Base-by-base conservation (phyloP, 2,797 vertebrate genomes). In the Bradypodion ventrale region DNA sequence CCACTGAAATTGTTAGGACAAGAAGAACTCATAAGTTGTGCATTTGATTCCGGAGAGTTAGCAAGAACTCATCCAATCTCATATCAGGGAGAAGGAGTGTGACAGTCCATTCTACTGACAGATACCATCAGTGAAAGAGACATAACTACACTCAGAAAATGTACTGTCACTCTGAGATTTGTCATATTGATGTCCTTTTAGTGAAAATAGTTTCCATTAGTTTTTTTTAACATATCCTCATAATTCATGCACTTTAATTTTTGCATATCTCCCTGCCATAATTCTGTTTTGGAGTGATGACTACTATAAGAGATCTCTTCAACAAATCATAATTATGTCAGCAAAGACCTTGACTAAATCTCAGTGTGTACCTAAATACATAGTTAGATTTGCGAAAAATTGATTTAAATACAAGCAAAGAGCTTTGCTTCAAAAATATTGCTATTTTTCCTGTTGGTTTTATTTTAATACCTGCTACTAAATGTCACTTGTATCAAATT, bases 201-300 rank as follows among this genome's bases (percentile, higher is more conserved):
- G 37, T 73, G 40, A 74, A 70, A 16, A 62, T 10, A 82, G 13
- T 44, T 42, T 27, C 32, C 21, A 25, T 75, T 78, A 65, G 29
- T 6, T 37, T 78, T 5, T 73, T 81, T 42, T 86, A 84, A 85
- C 78, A 83, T 90, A 75, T 91, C 87, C 88, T 89, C 88, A 88
- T 84, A 87, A 87, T 88, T 85, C 88, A 92, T 88, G 89, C 89
- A 89, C 90, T 94, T 94, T 93, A 83, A 92, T 90, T 92, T 92
- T 90, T 90, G 89, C 87, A 91, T 93, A 87, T 93, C 87, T 90
- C 91, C 85, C 90, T 94, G n/a, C 87, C 89, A 83, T 88, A 91
- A 93, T 90, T 93, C 90, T 91, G 89, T 91, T 92, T 92, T 83
- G 90, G 92, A 91, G 87, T 89, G 90, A 91, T 86, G 85, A 91